A percentile compares a stretch with the other conserved stretches of the same genome.
phyloP scores from a whole-genome alignment of 2,113 vertebrate genomes.

The Ifrita kowaldi region DNA sequence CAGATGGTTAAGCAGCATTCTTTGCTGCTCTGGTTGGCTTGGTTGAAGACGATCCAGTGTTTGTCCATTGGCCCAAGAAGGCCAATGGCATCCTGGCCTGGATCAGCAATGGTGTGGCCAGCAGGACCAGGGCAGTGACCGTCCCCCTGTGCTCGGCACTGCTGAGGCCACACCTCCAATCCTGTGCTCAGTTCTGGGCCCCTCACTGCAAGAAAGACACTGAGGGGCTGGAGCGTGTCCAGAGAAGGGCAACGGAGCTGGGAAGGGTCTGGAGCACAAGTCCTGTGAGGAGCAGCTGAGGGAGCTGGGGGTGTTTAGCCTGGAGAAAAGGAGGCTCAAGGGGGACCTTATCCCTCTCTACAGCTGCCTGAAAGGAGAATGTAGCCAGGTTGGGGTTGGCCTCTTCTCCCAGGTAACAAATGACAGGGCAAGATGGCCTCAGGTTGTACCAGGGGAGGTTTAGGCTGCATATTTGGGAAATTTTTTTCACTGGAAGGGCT shows the following conservation, averaged over 20 bases:
- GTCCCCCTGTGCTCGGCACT: accelerated
- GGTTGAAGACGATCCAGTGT: accelerated
- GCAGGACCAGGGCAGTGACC: background rate
- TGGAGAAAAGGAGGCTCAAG: background rate
- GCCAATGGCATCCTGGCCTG: background rate
- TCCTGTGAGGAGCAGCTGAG: background rate
- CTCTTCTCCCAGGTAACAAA: background rate
- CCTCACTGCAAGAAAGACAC: background rate
- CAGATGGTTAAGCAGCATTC: background rate
- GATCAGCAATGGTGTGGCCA: background rate
- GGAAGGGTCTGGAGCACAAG: background rate
- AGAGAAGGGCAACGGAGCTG: accelerated
- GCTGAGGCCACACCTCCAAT: accelerated
- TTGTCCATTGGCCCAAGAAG: background rate
- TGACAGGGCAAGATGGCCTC: background rate
- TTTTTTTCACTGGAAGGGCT: accelerated
- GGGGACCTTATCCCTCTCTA: accelerated
- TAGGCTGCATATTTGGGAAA: background rate
- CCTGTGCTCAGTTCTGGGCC: background rate
- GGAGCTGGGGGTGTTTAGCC: background rate
- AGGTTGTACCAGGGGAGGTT: accelerated
- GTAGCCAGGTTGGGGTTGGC: accelerated
- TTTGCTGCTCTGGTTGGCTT: background rate
- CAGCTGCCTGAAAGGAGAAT: background rate
- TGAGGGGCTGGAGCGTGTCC: background rate